Base-by-base conservation (phyloP, 2,888 invertebrate species). In the Drosophila subsilvestris region DNA sequence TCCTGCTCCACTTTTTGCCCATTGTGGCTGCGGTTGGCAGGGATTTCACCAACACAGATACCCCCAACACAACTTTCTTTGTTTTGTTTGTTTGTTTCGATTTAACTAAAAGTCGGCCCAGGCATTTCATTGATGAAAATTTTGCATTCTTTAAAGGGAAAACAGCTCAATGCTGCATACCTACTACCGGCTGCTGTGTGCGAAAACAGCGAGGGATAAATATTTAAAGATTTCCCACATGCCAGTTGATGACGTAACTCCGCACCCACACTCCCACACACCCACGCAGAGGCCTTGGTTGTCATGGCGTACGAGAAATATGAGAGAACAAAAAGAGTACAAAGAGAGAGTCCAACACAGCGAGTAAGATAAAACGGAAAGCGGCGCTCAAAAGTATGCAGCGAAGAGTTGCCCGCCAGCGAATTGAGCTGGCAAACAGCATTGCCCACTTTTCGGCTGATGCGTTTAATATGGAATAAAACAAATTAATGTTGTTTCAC, bases 161-260 rank as follows among this genome's bases (percentile, higher is more conserved):
- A 74, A 69, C 76, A 65, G 53, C 57, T 53, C 61, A 77, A 65
- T 58, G 60, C 76, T 65, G 68, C 37, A 5, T n/a, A 37, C 5
- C 37, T 37, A 5, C 14, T 14, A 12, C 37, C 37, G 14, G 14
- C 37, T 37, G 37, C 37, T 37, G 37, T 14, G 14, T 37, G 14
- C 56, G 60, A 65, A 67, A 63, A 71, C 61, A 78, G 77, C 65
- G 68, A 59, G 50, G 74, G 76, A 83, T 82, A 84, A 86, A 84
- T 81, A 84, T 83, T 83, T 86, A 84, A 78, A 78, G 76, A 76
- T 76, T 60, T 79, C 78, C 79, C 84, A 81, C 79, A 80, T 86
- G 71, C 78, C 73, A 75, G 49, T 74, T 81, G 81, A 79, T 83
- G 83, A 81, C 83, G 83, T 79, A 79, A 78, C 65, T 54, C 42